phyloP scores from a whole-genome alignment of 2,113 vertebrate genomes.

The Antechinus stuartii region DNA sequence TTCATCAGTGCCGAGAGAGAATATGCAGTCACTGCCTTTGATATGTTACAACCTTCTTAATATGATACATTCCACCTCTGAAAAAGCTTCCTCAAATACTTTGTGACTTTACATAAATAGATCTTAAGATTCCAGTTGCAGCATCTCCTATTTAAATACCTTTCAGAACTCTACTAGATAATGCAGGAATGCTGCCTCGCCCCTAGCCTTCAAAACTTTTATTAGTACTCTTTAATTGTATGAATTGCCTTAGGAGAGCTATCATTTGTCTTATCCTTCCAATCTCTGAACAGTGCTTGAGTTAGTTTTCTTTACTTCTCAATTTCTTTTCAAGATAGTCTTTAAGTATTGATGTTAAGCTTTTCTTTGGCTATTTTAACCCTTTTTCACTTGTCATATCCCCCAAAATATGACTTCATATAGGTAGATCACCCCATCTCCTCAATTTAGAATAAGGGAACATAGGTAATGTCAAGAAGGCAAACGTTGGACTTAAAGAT shows the following conservation, averaged over 20 bases:
- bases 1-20: conserved; percentile 14
- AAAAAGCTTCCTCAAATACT: not conserved
- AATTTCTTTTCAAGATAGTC: not conserved
- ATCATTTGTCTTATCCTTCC: not conserved
- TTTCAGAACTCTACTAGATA: not conserved
- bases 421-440: not conserved
- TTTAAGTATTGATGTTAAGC: not conserved
- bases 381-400: not conserved
- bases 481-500: not conserved
- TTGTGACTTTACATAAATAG: conserved; percentile 11
- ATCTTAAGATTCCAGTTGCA: conserved; percentile 2
- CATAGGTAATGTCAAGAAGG: not conserved
- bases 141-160: not conserved
- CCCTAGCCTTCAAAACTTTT: not conserved
- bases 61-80: not conserved
- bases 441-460: not conserved
- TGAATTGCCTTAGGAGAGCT: not conserved
- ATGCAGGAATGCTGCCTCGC: not conserved
- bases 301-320: conserved; percentile 15
- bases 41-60: not conserved
- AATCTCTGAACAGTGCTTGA: not conserved
- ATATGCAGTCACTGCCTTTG: not conserved
- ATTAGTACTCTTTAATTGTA: not conserved
- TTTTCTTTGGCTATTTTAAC: not conserved
- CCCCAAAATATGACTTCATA: not conserved